Evolutionary conservation across 2,113 vertebrate genomes (phyloP).

Genomic region (Hirundichthys speculiger): DNA sequence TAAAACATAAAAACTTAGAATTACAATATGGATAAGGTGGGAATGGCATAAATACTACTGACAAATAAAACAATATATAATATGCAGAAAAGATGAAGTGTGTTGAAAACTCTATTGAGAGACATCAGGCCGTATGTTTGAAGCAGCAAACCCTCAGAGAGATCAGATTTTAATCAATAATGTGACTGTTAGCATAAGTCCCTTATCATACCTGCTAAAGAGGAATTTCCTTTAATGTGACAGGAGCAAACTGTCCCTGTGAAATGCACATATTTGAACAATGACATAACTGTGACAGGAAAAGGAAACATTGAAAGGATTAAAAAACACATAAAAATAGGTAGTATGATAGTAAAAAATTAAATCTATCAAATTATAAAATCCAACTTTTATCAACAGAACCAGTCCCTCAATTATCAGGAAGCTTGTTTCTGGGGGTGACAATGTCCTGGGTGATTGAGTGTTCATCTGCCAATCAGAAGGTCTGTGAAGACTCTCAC

Average conservation of each 20-base stretch:
- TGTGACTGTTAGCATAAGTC: constrained; percentile 5
- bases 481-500: too few relatives aligned
- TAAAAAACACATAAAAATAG: too few relatives aligned
- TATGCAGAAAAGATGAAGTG: too few relatives aligned
- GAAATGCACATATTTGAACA: constrained; percentile 10
- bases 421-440: constrained; percentile 54
- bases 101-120: too few relatives aligned
- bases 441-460: too few relatives aligned
- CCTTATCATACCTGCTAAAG: constrained; percentile 31
- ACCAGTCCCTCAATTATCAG: constrained; percentile 28
- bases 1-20: too few relatives aligned
- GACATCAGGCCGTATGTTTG: too few relatives aligned
- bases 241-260: constrained; percentile 11
- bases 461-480: too few relatives aligned
- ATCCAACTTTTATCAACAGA: constrained; percentile 33
- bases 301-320: not conserved
- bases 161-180: not conserved
- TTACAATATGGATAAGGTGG: too few relatives aligned
- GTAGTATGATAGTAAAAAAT: too few relatives aligned
- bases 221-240: constrained; percentile 22
- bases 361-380: not conserved
- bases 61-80: too few relatives aligned
- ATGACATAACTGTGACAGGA: not conserved
- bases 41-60: too few relatives aligned
- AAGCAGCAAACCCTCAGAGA: not conserved